Base-by-base conservation (phyloP, 2,797 vertebrate species). In the Cheirogaleus major region DNA sequence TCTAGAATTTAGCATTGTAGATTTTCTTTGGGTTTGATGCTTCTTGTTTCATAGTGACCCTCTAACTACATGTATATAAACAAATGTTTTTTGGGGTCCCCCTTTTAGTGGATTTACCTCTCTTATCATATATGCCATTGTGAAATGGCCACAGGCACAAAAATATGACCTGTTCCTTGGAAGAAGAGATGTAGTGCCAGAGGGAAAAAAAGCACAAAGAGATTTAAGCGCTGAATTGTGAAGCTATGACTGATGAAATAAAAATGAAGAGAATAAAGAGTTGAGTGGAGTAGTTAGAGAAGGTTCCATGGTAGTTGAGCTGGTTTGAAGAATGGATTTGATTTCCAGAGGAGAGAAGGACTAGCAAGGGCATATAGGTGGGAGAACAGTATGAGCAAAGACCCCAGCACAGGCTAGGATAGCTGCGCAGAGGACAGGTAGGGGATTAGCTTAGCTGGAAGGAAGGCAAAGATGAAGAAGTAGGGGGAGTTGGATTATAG, bases 121-220 rank as follows among this genome's bases (percentile, higher is more conserved):
- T 89, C 20, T 30, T 93, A 27, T 73, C 65, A 30, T 69, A 52
- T 59, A 25, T 38, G 8, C 65, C 25, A 82, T 82, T 95, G 52
- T 95, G 52, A 91, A 89, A 86, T 55, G 41, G 35, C 76, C 11
- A 2, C 27, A 88, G 48, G 63, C 15, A 43, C 52, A 52, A 88
- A 93, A 82, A 43, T 23, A 65, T 27, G 10, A 48, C 75, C 11
- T 76, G 8, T 94, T 84, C 70, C 57, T 86, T 92, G 13, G n/a
- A 94, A 78, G 32, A 89, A 84, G 43, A 87, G 23, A 79, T 91
- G 90, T 95, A 75, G 50, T 89, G 38, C 59, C 50, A 81, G 82
- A 80, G 45, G 52, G 0, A 32, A 43, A 38, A 63, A 82, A n/a
- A n/a, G 17, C 14, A 12, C 23, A 38, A 32, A 73, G 48, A 69